Percentiles rank a stretch among this genome's conserved stretches.
Conservation (phyloP, 2,797 vertebrate species). For the Tenualosa thibaudeaui region DNA sequence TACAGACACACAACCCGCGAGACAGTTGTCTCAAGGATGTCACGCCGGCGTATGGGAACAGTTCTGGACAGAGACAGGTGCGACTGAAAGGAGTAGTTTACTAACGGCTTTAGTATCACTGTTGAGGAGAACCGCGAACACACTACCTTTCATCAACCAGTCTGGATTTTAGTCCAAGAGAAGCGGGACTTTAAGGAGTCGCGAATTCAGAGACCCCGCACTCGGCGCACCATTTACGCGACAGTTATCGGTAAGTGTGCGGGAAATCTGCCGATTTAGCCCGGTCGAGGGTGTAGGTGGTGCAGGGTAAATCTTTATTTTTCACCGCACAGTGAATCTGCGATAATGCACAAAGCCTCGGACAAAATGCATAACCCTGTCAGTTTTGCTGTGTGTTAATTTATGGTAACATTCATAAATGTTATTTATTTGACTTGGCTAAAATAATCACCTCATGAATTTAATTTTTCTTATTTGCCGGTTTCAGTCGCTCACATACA, state of each 20-base stretch:
- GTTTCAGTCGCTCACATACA: neutral
- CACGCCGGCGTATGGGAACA: conserved; percentile 68
- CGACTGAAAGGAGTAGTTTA: conserved; percentile 73
- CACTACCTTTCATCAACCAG: conserved; percentile 48
- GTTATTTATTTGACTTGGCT: neutral
- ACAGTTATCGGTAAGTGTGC: conserved; percentile 69
- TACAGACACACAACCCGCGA: conserved; percentile 62
- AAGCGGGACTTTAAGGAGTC: conserved; percentile 45
- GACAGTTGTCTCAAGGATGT: conserved; percentile 81
- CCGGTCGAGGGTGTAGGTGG: conserved; percentile 42
- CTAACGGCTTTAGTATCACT: conserved; percentile 60
- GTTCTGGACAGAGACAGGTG: conserved; percentile 78
- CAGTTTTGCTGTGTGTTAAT: neutral
- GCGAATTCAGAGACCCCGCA: conserved; percentile 31
- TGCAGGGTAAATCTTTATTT: conserved; percentile 47
- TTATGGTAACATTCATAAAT: neutral
- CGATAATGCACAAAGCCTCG: neutral
- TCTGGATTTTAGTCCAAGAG: conserved; percentile 62
- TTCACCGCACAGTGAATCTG: neutral
- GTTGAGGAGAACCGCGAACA: conserved; percentile 45
- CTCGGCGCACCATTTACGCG: conserved; percentile 50
- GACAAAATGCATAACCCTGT: neutral
- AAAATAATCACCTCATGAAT: neutral
- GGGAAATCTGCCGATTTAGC: conserved; percentile 44
- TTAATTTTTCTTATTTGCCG: neutral